These are phyloP conservation scores for Hermodice carunculata DNA, from an alignment of 2,888 invertebrate species.

Conservation along the genomic window DNA sequence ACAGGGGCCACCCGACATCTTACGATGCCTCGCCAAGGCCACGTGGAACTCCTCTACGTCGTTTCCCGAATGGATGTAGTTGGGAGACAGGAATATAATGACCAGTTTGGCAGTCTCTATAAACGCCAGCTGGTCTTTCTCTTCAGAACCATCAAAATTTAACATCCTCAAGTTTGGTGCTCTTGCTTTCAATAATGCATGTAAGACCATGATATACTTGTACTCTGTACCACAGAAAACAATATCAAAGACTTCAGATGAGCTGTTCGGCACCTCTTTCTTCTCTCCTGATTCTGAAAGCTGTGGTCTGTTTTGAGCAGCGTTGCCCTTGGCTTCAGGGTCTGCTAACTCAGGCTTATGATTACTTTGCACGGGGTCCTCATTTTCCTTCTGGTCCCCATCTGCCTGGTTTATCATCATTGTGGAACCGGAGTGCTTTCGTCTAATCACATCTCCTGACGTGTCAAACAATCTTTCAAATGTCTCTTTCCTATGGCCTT, in stretches of 20 bases:
- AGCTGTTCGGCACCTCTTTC: too few relatives aligned
- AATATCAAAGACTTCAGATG: not conserved
- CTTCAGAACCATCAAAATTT: not conserved
- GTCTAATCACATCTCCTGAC: too few relatives aligned
- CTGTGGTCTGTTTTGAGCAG: too few relatives aligned
- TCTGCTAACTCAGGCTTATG: not conserved
- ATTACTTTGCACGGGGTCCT: not conserved
- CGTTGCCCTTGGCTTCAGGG: not conserved
- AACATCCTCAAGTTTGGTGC: slow-evolving; percentile 4
- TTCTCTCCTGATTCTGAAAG: too few relatives aligned
- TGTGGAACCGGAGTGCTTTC: too few relatives aligned
- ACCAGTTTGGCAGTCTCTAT: slow-evolving; percentile 5
- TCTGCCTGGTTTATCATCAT: not conserved
- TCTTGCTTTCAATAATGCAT: not conserved
- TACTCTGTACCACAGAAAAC: slow-evolving; percentile 10
- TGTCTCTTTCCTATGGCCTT: not conserved
- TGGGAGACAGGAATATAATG: slow-evolving; percentile 3
- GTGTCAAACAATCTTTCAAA: not conserved
- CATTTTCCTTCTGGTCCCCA: not conserved
- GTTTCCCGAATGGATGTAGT: not conserved
- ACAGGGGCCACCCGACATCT: not conserved
- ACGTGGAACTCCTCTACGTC: slow-evolving; percentile 14
- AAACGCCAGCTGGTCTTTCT: not conserved
- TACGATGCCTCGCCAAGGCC: slow-evolving; percentile 13
- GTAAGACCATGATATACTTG: not conserved